Percentiles rank a stretch among this genome's conserved stretches.
These are phyloP conservation scores for Adelognathus sp. DNA, from an alignment of 2,888 invertebrate genomes.

Conservation along the genomic window DNA sequence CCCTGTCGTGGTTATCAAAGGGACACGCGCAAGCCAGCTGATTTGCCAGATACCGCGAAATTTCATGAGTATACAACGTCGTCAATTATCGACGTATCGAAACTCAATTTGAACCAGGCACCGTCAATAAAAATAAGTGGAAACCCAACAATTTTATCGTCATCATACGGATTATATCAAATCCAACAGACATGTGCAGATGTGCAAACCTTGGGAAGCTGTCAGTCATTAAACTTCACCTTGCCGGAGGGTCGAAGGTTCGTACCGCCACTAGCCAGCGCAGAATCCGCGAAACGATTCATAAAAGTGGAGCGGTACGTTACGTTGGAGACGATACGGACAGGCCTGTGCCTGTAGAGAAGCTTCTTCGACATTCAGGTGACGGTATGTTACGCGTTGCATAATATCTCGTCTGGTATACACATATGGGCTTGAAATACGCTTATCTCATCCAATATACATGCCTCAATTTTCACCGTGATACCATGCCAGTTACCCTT, in stretches of 20 bases:
- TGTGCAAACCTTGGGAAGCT: neutral
- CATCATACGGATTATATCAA: neutral
- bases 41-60: neutral
- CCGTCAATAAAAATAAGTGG: no score
- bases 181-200: no score
- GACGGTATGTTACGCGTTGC: neutral
- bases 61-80: neutral
- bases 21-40: neutral
- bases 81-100: neutral
- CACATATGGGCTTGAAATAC: neutral
- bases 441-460: slow-evolving; percentile 61
- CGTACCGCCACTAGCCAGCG: neutral
- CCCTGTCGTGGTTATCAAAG: slow-evolving; percentile 24
- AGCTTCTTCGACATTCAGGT: neutral
- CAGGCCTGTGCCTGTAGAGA: neutral
- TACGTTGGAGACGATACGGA: neutral
- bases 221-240: slow-evolving; percentile 16
- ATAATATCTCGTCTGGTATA: neutral
- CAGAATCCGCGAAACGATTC: slow-evolving; percentile 40
- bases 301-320: slow-evolving; percentile 20
- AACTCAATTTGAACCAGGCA: neutral
- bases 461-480: slow-evolving; percentile 65
- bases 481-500: slow-evolving; percentile 64
- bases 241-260: neutral
- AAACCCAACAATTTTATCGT: neutral